Evolutionary conservation across 2,113 vertebrate genomes (phyloP).

Genomic region (Polypterus bichir): DNA sequence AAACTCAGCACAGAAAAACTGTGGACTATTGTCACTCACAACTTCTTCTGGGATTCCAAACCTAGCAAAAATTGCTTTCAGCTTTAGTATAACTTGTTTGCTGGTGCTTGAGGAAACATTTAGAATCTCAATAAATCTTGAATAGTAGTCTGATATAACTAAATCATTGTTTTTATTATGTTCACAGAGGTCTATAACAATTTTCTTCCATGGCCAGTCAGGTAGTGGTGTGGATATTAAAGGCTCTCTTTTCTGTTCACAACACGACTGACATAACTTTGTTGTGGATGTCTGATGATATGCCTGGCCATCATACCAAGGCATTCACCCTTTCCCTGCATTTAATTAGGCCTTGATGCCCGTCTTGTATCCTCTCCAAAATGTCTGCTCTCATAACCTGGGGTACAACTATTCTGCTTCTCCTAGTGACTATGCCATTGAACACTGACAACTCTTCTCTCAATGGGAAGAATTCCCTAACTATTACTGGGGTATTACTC

Average conservation of each 20-base stretch:
- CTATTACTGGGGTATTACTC: too few species aligned
- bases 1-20: slow-evolving; percentile 1
- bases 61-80: not conserved
- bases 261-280: not conserved
- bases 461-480: too few species aligned
- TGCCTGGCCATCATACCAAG: not conserved
- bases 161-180: not conserved
- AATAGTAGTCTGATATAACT: not conserved
- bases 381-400: too few species aligned
- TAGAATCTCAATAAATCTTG: not conserved
- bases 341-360: not conserved
- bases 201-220: not conserved
- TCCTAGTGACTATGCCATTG: too few species aligned
- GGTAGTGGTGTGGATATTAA: not conserved
- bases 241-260: not conserved
- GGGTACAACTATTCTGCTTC: too few species aligned
- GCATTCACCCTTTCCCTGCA: not conserved
- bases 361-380: not conserved
- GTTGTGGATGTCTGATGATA: not conserved
- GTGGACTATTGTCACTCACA: not conserved
- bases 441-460: too few species aligned
- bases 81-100: not conserved
- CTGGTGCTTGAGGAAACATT: not conserved
- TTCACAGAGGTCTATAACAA: not conserved
- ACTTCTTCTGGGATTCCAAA: not conserved